These are phyloP conservation scores for Etheostoma spectabile DNA, from an alignment of 2,113 vertebrate species.

Conservation along the genomic window DNA sequence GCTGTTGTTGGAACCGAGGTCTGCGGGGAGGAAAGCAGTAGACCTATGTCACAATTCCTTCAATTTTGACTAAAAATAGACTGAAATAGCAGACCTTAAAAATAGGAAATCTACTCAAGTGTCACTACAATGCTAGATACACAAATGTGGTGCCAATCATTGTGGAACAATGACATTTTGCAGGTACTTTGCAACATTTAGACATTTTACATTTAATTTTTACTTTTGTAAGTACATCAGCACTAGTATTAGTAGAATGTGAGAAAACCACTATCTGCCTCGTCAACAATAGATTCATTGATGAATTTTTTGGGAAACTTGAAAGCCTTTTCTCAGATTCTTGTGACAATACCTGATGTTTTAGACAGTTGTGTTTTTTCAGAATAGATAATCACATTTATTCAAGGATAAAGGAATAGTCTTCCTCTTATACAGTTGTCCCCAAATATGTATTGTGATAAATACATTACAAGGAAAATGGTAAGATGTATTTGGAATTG, in stretches of 20 bases:
- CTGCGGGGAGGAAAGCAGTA: conserved; percentile 73
- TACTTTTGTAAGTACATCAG: background rate
- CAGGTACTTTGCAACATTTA: background rate
- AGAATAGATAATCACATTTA: background rate
- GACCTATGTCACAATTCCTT: background rate
- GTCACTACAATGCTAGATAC: too few relatives aligned
- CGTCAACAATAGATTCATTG: too few relatives aligned
- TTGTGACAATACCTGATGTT: background rate
- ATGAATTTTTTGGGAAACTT: background rate
- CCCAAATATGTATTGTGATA: background rate
- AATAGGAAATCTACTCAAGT: too few relatives aligned
- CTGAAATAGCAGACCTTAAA: background rate
- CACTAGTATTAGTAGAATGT: background rate
- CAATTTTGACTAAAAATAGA: background rate
- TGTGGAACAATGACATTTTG: background rate
- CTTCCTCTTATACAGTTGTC: background rate
- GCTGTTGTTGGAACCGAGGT: conserved; percentile 95
- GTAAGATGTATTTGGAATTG: background rate
- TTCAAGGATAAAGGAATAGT: background rate
- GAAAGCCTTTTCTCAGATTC: background rate
- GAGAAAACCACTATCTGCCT: background rate
- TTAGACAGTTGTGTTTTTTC: background rate
- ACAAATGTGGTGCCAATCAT: background rate
- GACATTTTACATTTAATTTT: background rate
- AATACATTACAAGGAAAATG: background rate